These are phyloP conservation scores for Phyllostomus discolor DNA, from an alignment of 2,113 vertebrate genomes.

Conservation along the genomic window DNA sequence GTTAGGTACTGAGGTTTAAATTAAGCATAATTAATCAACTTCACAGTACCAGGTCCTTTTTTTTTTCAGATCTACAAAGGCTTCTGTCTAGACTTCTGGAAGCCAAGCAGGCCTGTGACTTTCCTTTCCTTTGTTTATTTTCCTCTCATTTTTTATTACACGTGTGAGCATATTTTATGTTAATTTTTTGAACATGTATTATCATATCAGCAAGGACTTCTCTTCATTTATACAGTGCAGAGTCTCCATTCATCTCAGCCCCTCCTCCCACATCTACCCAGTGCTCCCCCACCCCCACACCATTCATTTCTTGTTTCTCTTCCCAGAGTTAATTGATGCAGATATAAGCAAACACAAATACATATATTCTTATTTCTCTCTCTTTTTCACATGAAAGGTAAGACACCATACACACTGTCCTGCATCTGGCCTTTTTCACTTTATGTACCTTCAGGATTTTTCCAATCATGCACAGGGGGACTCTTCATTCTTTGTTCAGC, in stretches of 20 bases:
- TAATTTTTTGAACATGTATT: constrained; percentile 3
- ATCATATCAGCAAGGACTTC: background rate
- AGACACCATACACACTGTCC: background rate
- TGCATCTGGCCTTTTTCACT: background rate
- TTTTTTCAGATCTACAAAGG: background rate
- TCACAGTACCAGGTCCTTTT: background rate
- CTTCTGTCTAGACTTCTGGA: constrained; percentile 7
- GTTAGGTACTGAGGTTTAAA: background rate
- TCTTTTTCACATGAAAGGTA: constrained; percentile 28
- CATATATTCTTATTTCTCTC: constrained; percentile 29
- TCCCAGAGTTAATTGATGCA: constrained; percentile 31
- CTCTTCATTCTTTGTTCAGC: background rate
- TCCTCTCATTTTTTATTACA: background rate
- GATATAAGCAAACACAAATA: constrained; percentile 31
- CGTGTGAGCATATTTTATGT: background rate
- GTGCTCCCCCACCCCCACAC: background rate
- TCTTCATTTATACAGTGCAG: constrained; percentile 2
- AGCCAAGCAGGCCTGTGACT: background rate
- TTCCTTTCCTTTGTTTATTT: background rate
- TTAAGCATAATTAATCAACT: background rate
- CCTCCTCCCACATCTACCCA: background rate
- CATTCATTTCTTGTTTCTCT: constrained; percentile 28
- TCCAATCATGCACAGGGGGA: background rate
- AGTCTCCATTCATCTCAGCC: background rate
- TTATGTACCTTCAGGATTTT: constrained; percentile 19